Evolutionary conservation across 2,888 invertebrate species (phyloP), one percentile per base, ranked within the genome.

Genomic region (Spilarctia lutea): DNA sequence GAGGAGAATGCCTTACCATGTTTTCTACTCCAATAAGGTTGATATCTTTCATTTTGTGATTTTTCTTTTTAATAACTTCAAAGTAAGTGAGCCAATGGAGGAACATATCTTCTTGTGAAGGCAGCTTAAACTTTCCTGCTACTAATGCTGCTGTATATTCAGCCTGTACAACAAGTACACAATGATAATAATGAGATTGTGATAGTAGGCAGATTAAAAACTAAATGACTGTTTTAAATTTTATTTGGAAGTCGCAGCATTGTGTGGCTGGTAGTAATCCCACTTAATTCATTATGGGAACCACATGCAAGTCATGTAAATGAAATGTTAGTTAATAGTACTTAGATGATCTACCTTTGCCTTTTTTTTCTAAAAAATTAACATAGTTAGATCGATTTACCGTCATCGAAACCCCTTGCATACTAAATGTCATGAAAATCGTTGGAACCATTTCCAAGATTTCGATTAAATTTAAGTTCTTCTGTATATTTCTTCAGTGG

Each of bases 31-130:
- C 92, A 68, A 94, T 85, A 67, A 90, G 84, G 72, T 95, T 95
- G 73, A 96, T 92, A 65, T 94, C 91, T 2, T 90, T 87, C 18
- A 94, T 39, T 93, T 87, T 90, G 87, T 39, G 90, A 35, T 69
- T 84, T 35, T 81, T 83, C 2, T 81, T 74, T 72, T 89, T 90
- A n/a, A 93, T 86, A 0, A 91, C 83, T 82, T 96, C 93, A 56
- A 97, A 97, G 33, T 94, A 89, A 60, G 96, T 93, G 8, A 97
- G 96, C 94, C 95, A 95, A 52, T 96, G 96, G 77, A 89, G 92
- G 77, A 97, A 85, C 98, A 98, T 98, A 70, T 95, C 94, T 16
- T 96, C 96, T 76, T 94, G 96, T 0, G 96, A 87, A 0, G 98
- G 98, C 52, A 98, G 90, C 65, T 89, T 82, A 82, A 97, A 94